phyloP scores from a whole-genome alignment of 2,113 vertebrate species.

The Peromyscus californicus region DNA sequence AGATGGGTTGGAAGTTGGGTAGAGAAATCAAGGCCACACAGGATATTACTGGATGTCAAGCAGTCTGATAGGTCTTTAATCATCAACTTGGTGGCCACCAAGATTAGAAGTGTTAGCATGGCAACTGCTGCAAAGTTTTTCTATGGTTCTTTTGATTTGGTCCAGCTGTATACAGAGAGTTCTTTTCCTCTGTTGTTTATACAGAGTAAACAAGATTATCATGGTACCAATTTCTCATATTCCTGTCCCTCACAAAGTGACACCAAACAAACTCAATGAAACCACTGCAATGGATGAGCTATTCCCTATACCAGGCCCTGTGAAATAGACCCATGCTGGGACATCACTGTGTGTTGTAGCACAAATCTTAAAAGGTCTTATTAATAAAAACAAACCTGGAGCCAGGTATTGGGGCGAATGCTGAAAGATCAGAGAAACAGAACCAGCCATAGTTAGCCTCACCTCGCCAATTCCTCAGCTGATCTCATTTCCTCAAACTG shows the following conservation, averaged over 20 bases:
- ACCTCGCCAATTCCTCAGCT: too few species aligned
- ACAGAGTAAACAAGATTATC: not conserved
- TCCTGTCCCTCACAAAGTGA: not conserved
- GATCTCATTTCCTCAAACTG: too few species aligned
- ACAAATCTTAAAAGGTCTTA: too few species aligned
- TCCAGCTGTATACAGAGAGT: not conserved
- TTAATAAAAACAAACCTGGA: too few species aligned
- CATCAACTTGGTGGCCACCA: not conserved
- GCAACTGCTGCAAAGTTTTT: not conserved
- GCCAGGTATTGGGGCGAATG: too few species aligned
- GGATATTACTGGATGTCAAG: not conserved
- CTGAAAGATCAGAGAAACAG: too few species aligned
- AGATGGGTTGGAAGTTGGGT: too few species aligned
- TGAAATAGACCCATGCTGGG: not conserved
- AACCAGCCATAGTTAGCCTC: too few species aligned
- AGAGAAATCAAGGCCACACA: not conserved
- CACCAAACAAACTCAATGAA: not conserved
- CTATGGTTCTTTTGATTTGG: rapidly evolving
- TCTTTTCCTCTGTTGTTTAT: not conserved
- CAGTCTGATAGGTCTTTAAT: not conserved
- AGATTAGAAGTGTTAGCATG: not conserved
- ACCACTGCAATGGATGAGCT: not conserved
- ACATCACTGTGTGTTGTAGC: too few species aligned
- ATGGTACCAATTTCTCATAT: not conserved
- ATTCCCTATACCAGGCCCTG: rapidly evolving